Conservation (phyloP, 2,797 vertebrate genomes). For the Thaleichthys pacificus region DNA sequence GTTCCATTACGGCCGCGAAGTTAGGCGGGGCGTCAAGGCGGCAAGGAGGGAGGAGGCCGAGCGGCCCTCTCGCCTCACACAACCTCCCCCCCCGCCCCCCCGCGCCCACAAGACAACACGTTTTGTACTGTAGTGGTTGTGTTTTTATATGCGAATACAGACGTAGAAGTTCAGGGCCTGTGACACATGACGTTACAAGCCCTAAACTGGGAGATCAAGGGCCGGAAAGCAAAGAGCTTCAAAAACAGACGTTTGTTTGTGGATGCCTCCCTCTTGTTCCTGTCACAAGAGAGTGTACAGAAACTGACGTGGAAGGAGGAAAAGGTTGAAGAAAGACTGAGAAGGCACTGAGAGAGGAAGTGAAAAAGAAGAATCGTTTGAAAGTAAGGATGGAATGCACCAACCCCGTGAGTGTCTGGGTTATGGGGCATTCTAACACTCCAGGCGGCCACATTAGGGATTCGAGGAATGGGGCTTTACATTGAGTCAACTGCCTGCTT, state of each 20-base stretch:
- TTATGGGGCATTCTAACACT: too few relatives aligned
- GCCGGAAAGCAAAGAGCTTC: neutral
- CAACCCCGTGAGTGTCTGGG: too few relatives aligned
- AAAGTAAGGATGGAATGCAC: constrained; percentile 1
- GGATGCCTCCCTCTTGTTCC: too few relatives aligned
- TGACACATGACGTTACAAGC: too few relatives aligned
- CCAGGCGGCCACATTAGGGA: neutral
- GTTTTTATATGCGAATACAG: neutral
- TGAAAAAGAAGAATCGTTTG: neutral
- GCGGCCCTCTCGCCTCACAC: neutral
- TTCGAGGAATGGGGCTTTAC: constrained; percentile 10
- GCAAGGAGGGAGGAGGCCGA: neutral
- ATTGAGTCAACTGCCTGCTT: constrained; percentile 20
- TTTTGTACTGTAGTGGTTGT: neutral
- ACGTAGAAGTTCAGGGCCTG: too few relatives aligned
- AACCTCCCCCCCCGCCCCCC: too few relatives aligned
- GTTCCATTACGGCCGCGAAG: neutral
- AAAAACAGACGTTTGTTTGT: neutral
- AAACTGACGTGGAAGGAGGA: neutral
- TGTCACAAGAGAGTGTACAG: neutral
- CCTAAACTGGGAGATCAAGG: neutral
- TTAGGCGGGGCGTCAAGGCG: neutral
- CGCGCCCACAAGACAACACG: too few relatives aligned
- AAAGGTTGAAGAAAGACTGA: neutral
- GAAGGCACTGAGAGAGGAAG: neutral